Evolutionary conservation across 2,888 invertebrate genomes (phyloP), one percentile per base, ranked within the genome.

Genomic region (Mythimna vitellina): DNA sequence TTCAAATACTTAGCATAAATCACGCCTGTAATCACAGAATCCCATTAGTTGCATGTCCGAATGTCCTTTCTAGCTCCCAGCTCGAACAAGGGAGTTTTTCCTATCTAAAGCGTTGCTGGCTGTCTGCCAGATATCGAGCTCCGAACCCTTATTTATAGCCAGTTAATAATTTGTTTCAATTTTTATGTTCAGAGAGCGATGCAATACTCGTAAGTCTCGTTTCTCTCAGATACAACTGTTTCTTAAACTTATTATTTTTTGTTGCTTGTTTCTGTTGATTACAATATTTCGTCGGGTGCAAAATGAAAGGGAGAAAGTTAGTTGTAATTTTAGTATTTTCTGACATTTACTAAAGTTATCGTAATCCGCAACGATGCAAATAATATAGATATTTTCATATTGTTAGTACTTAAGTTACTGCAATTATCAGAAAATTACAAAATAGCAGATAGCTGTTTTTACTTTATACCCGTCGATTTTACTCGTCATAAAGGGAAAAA

Each of bases 111-210:
- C 90, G 90, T 89, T 90, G 73, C 89, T 95, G 95, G 95, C 94
- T 88, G 76, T 84, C 82, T 79, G 94, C 95, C 95, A 95, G 92
- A 89, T 90, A 89, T 88, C 86, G 88, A 91, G 89, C 89, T 90
- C 84, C 89, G 88, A 91, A 90, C 85, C 89, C 87, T 92, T 94
- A 94, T 95, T 95, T 95, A 95, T 95, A 82, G 89, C 91, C 88
- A 89, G 92, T 94, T 95, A 93, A 94, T 95, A 93, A 93, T 94
- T 93, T 93, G 90, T 92, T 94, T 93, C 93, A 92, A 93, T 94
- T 92, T 92, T 92, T 92, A 80, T 80, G 74, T 73, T 78, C 78
- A 70, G 72, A 73, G 65, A 85, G 80, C 82, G 70, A 77, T 76
- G 78, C 76, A 86, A 85, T 85, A 82, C 75, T 80, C 49, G n/a